Evolutionary conservation across 2,797 vertebrate genomes (phyloP).

Genomic region (Clarias fuscus): DNA sequence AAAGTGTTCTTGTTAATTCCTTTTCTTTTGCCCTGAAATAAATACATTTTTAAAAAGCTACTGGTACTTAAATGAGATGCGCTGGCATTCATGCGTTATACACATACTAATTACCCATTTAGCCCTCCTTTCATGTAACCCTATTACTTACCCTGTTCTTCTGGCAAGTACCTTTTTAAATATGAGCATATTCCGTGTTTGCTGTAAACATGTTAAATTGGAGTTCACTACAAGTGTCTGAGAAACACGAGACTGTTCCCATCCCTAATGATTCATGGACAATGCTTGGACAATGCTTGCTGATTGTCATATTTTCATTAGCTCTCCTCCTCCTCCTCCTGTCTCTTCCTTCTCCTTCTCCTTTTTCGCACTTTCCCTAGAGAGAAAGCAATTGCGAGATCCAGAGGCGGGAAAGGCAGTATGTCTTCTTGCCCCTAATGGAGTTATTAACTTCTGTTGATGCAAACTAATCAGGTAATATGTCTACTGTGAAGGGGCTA

Average conservation of each 20-base stretch:
- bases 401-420: background rate
- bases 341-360: background rate
- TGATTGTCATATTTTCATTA: background rate
- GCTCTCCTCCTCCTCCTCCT: background rate
- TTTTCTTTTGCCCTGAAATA: background rate
- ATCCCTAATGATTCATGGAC: conserved; percentile 21
- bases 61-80: background rate
- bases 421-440: conserved; percentile 44
- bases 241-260: conserved; percentile 9
- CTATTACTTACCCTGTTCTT: background rate
- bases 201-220: conserved; percentile 32
- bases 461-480: conserved; percentile 63
- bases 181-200: conserved; percentile 8
- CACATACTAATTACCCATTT: conserved; percentile 1
- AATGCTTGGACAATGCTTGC: background rate
- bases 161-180: background rate
- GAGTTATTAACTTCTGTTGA: conserved; percentile 59
- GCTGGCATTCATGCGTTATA: background rate
- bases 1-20: background rate
- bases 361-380: background rate
- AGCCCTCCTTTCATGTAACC: background rate
- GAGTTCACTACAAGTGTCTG: conserved; percentile 3
- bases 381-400: conserved; percentile 29
- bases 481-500: conserved; percentile 47
- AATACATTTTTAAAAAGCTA: too few species aligned